Base-by-base conservation (phyloP, 2,888 invertebrate species). In the Tenthredo amoena region DNA sequence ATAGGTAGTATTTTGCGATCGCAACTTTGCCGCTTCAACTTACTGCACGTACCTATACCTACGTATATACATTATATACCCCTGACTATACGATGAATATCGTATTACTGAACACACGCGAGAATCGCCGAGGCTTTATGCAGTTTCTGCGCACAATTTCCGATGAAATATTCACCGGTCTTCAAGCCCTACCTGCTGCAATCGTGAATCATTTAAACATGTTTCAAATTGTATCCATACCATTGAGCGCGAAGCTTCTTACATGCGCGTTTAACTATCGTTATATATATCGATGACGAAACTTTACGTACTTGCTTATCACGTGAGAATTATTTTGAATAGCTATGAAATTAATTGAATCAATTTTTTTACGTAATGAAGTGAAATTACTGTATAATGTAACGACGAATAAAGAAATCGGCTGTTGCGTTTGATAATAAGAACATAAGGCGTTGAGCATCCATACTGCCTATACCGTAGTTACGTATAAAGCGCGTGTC, bases 1-100 rank as follows among this genome's bases (percentile, higher is more conserved):
- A 65, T 65, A 47, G 47, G 47, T 47, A 68, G 68, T 68, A 34
- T 68, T 68, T 68, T 68, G 18, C 68, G 34, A 68, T 34, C 26
- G 68, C 68, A 68, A 68, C 34, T 68, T 68, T 18, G 34, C 34
- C 68, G 31, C 21, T 68, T n/a, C n/a, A 55, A 55, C n/a, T 18
- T 55, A n/a, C 18, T n/a, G n/a, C n/a, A 55, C 55, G 7, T 47
- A 47, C 43, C 10, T n/a, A n/a, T n/a, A n/a, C 50, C 18, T 50
- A 50, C 47, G n/a, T 50, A n/a, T n/a, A 10, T 55, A n/a, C 12
- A 47, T 12, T 15, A 47, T 47, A 55, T n/a, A 55, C 12, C 55
- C 2, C 55, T n/a, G 7, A n/a, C 55, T 55, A 55, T 6, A 55
- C 55, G 55, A 55, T 55, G n/a, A 55, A 55, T 55, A 55, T 55